Evolutionary conservation across 1,140 invertebrate genomes (phyloP).

Genomic region (Stegodyphus dumicola): DNA sequence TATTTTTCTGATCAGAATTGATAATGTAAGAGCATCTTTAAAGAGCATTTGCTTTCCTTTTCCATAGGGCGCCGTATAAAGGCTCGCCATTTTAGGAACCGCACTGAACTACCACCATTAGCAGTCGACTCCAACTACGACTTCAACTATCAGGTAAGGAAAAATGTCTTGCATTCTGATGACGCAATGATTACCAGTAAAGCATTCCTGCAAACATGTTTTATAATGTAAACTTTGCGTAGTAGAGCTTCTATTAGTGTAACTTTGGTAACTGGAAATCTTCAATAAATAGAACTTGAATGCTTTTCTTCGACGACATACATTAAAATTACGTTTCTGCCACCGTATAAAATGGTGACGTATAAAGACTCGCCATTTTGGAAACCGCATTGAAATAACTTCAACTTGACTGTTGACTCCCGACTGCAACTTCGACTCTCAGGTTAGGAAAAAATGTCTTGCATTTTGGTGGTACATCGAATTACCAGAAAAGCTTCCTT

Average conservation of each 20-base stretch:
- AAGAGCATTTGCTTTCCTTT: not conserved
- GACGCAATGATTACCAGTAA: too few relatives aligned
- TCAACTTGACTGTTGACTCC: constrained; percentile 76
- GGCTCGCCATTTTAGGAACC: constrained; percentile 78
- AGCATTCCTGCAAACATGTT: too few relatives aligned
- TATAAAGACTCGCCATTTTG: constrained; percentile 74
- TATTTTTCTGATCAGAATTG: too few relatives aligned
- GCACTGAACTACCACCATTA: constrained; percentile 79
- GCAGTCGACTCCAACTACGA: constrained; percentile 79
- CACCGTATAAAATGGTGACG: too few relatives aligned
- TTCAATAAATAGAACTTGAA: too few relatives aligned
- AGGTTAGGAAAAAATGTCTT: constrained; percentile 9
- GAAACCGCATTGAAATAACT: constrained; percentile 79
- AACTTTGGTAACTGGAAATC: too few relatives aligned
- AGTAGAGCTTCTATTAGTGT: too few relatives aligned
- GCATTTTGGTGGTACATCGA: too few relatives aligned
- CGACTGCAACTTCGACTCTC: constrained; percentile 81
- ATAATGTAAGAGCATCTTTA: not conserved
- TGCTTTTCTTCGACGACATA: too few relatives aligned
- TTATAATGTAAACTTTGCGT: too few relatives aligned
- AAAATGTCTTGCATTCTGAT: not conserved
- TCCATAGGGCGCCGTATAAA: constrained; percentile 19
- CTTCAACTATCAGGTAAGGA: constrained; percentile 72
- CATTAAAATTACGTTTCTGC: too few relatives aligned
- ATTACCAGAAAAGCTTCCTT: too few relatives aligned